Base-by-base conservation (phyloP, 2,888 invertebrate species). In the Psylliodes chrysocephalus region DNA sequence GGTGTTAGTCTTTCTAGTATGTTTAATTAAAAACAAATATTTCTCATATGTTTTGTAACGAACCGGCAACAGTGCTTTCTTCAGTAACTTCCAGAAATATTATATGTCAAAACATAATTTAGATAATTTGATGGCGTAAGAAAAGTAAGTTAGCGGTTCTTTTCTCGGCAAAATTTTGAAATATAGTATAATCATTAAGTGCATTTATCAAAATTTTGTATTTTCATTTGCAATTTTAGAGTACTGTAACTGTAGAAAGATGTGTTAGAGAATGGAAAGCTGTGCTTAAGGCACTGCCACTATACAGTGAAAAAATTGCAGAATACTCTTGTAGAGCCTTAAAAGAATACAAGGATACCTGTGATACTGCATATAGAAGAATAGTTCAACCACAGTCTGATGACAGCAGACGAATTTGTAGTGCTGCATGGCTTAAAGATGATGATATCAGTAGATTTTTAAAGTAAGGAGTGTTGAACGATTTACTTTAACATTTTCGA, bases 401-500 rank as follows among this genome's bases (percentile, higher is more conserved):
- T 76, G 92, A 93, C 74, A 51, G 40, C 30, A 88, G 90, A 72
- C 84, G 91, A 65, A 90, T 94, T 63, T 91, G 93, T 72, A 93
- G 92, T 75, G 92, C 93, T 0, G 89, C 91, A 8, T 95, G 96
- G 96, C 87, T 96, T 0, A 94, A 94, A 72, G 97, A 98, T 82
- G 95, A 95, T 75, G 97, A 98, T 79, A 96, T 98, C 66, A 95
- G 92, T 78, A 85, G 96, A 56, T 94, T 96, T 83, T 87, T 98
- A 73, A 95, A 94, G 89, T 90, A 86, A 72, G 82, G 85, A n/a
- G n/a, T 40, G 2, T 33, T 33, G 3, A 33, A 33, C 22, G 22
- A 22, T 4, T 22, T 22, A 28, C 33, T 33, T 8, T 33, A 33
- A 33, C 8, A 33, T 2, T 8, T 22, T 22, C 22, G 4, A n/a